Evolutionary conservation across 92 coral and sea anemone species (phyloP), one percentile per base, ranked within the genome.

Genomic region (Umimayanthus kanabou): DNA sequence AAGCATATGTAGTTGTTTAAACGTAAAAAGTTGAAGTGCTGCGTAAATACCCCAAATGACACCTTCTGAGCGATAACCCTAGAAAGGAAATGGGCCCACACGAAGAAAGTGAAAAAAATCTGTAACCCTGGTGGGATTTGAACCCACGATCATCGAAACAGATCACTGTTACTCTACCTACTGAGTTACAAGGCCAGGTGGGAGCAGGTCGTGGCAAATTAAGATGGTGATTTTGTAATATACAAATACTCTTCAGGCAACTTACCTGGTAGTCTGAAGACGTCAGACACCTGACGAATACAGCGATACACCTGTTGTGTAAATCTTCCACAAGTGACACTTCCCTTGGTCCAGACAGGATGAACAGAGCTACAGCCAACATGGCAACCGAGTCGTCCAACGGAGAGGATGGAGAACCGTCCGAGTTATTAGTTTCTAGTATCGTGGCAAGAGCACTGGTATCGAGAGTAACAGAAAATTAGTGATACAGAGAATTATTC

Each of bases 371-470:
- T 37, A 97, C 80, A 16, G 98, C 94, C 57, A 96, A 80, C 95
- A 95, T 93, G 80, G 93, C 94, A 43, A 96, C 96, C 3, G 97
- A 89, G 77, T 95, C 96, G 64, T 97, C 98, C 84, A 97, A 85
- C 1, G 86, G 49, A 43, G 88, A 71, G 65, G 92, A 25, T 58
- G 80, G 77, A 10, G 88, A 75, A 72, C 78, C 71, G n/a, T 81
- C 91, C 72, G 81, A 73, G 39, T 39, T 57, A 76, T 84, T 85
- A 7, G 88, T 67, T 42, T 85, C 88, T 30, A 94, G 87, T 29
- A 97, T 91, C 6, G 98, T 97, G 20, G 99, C 98, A 30, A 97
- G 87, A n/a, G 98, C 94, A 86, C 99, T 95, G 78, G 85, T 81
- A 90, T 72, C 16, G 3, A 39, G 74, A 42, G 53, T 23, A 39